Percentiles rank a stretch among this genome's conserved stretches.
Evolutionary conservation across 2,888 invertebrate species (phyloP).

Genomic region (Trichopoda pennipes): DNA sequence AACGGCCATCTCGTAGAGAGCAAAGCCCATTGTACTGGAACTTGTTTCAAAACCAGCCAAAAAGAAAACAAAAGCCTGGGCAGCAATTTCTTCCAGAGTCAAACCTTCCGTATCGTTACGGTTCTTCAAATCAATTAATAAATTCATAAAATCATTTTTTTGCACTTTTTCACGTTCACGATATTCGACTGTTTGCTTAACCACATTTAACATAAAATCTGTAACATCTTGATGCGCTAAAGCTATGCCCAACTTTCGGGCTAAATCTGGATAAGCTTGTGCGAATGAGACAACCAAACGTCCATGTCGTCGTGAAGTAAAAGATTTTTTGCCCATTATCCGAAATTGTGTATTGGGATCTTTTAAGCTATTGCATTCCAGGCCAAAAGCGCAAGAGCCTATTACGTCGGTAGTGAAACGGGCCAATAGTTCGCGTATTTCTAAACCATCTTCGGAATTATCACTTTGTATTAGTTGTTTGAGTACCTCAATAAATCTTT

Average conservation of each 20-base stretch:
- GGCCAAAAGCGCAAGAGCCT: slow-evolving; percentile 81
- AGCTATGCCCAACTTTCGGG: slow-evolving; percentile 72
- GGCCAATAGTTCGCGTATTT: slow-evolving; percentile 80
- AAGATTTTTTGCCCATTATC: slow-evolving; percentile 73
- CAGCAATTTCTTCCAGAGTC: slow-evolving; percentile 81
- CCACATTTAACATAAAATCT: slow-evolving; percentile 75
- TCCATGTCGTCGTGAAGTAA: slow-evolving; percentile 71
- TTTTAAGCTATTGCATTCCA: slow-evolving; percentile 81
- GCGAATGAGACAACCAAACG: slow-evolving; percentile 69
- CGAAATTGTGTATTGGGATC: slow-evolving; percentile 80
- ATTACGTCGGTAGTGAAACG: slow-evolving; percentile 82
- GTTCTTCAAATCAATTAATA: slow-evolving; percentile 81
- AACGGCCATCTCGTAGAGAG: slow-evolving; percentile 74
- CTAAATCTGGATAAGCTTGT: slow-evolving; percentile 72
- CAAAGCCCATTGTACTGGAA: slow-evolving; percentile 81
- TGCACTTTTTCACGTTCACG: slow-evolving; percentile 77
- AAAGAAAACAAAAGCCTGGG: slow-evolving; percentile 83
- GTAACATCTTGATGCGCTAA: slow-evolving; percentile 72
- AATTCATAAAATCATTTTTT: slow-evolving; percentile 82
- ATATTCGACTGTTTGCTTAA: slow-evolving; percentile 78
- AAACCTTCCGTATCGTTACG: slow-evolving; percentile 73
- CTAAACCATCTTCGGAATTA: slow-evolving; percentile 69
- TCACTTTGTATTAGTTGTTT: slow-evolving; percentile 64
- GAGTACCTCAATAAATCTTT: slow-evolving; percentile 73
- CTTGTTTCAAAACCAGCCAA: slow-evolving; percentile 83